Percentiles rank a stretch among this genome's conserved stretches.
Conservation (phyloP, 2,888 invertebrate genomes). For the Phortica magna region DNA sequence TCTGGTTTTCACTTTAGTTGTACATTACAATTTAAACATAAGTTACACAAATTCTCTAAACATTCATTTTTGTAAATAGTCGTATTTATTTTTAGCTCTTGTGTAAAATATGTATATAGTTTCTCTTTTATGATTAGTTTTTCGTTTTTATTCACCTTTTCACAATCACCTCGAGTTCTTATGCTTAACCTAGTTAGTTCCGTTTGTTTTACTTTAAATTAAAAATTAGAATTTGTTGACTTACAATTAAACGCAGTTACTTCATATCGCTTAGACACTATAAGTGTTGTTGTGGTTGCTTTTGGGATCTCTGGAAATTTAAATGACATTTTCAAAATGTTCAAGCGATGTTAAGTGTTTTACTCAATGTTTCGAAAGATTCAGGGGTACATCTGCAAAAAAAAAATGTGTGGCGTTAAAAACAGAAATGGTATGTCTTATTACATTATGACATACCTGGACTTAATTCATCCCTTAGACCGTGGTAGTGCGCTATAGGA, state of each 20-base stretch:
- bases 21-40: constrained; percentile 16
- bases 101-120: constrained; percentile 12
- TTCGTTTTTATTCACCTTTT: constrained; percentile 17
- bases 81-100: neutral
- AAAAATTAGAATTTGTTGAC: constrained; percentile 58
- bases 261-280: constrained; percentile 56
- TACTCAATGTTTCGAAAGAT: constrained; percentile 89
- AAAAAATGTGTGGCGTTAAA: neutral
- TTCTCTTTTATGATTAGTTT: constrained; percentile 21
- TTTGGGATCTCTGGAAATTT: neutral
- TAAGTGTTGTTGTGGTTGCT: constrained; percentile 42
- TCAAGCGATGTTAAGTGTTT: constrained; percentile 36
- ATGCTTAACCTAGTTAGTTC: constrained; percentile 32
- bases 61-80: constrained; percentile 22
- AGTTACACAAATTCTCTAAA: constrained; percentile 7
- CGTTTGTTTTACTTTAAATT: constrained; percentile 50
- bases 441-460: constrained; percentile 70
- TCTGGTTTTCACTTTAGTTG: constrained; percentile 1
- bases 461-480: constrained; percentile 78
- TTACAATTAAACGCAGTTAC: constrained; percentile 61
- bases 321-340: too few relatives aligned
- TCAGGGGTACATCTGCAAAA: constrained; percentile 91
- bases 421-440: neutral
- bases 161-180: constrained; percentile 12
- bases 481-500: constrained; percentile 68